phyloP scores from a whole-genome alignment of 2,113 vertebrate genomes.

The Zapornia atra region DNA sequence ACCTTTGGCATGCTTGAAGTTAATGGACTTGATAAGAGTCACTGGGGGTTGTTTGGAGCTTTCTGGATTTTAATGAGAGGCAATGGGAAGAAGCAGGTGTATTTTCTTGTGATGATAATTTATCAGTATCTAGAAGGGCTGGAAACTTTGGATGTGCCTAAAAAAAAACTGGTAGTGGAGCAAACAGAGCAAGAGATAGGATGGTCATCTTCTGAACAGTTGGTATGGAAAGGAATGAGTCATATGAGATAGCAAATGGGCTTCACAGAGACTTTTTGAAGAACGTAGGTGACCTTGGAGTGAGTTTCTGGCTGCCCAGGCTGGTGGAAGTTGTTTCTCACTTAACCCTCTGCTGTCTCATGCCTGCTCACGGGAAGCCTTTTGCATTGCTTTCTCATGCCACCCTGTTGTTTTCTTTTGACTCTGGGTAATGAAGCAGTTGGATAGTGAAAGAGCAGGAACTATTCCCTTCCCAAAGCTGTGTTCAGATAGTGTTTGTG shows the following conservation, averaged over 20 bases:
- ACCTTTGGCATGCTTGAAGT: background rate
- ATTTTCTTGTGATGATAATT: background rate
- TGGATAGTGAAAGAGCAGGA: background rate
- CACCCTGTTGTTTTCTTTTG: background rate
- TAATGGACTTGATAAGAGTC: background rate
- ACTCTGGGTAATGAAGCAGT: background rate
- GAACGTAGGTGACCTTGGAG: background rate
- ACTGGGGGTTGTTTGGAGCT: background rate
- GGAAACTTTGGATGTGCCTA: background rate
- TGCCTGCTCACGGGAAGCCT: background rate
- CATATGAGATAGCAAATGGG: background rate
- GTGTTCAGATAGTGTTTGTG: background rate
- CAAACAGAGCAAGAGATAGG: background rate
- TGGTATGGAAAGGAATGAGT: background rate
- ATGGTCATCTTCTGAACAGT: background rate
- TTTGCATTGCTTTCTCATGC: background rate
- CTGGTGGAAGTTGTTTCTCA: background rate
- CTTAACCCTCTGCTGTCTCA: background rate
- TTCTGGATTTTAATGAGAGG: background rate
- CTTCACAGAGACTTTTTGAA: background rate
- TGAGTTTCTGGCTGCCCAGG: background rate
- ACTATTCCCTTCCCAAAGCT: background rate
- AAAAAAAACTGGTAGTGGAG: background rate
- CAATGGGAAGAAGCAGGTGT: background rate
- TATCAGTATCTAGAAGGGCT: background rate